Evolutionary conservation across 2,888 invertebrate species (phyloP), one percentile per base, ranked within the genome.

Genomic region (Acleris holmiana): DNA sequence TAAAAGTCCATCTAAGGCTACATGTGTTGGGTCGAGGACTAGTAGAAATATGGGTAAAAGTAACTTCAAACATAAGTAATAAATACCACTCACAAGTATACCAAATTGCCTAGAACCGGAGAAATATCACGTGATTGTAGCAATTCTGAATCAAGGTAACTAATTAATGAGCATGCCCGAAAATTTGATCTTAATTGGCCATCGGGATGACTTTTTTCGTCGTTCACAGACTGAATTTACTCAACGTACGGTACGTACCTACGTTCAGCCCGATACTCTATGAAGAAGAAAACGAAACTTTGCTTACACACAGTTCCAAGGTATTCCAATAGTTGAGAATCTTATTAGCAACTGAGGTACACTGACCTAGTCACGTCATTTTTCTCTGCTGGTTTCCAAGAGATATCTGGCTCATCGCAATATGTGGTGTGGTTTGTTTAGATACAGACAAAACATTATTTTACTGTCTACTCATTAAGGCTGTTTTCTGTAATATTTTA

Each of bases 111-210:
- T 44, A 44, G 44, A 44, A 4, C 7, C 6, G 44, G 7, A 2
- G 7, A 44, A 44, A 44, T n/a, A 15, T n/a, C 17, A 15, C 15
- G 4, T n/a, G 17, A 55, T 23, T 8, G n/a, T 40, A 15, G 19
- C 19, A 15, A 40, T 25, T n/a, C 6, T 55, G 23, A 44, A 44
- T 17, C 41, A 21, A 21, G 41, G 6, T 13, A 21, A 18, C 18
- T 23, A 41, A 19, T 17, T 41, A 21, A 44, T 13, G 21, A 10
- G 44, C 19, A 23, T n/a, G 23, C 55, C 8, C 6, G 21, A 54
- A 44, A 55, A n/a, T 44, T 25, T n/a, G 44, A 44, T 55, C 21
- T 21, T 44, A 44, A 55, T 55, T 55, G 44, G 41, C 44, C 41
- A 17, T 6, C 23, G 6, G 41, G 15, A 41, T 44, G n/a, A 17